Percentiles rank a stretch among this genome's conserved stretches.
These are phyloP conservation scores for Oophaga pumilio DNA, from an alignment of 2,113 vertebrate species.

Conservation along the genomic window DNA sequence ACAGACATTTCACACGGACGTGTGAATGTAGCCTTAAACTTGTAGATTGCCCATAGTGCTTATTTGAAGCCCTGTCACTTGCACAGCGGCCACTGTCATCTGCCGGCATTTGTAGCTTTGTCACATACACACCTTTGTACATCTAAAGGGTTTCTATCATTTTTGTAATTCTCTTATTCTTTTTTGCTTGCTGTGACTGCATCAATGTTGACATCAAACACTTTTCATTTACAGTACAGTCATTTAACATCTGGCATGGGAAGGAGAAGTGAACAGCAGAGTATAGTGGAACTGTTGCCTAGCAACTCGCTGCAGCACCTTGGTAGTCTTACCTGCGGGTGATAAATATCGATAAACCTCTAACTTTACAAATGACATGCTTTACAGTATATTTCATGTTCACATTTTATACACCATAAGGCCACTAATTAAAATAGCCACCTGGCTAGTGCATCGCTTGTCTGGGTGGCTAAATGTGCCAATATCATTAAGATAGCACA, in stretches of 20 bases:
- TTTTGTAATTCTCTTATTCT: conserved; percentile 42
- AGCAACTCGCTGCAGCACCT: conserved; percentile 34
- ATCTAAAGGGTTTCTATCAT: conserved; percentile 22
- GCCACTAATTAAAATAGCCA: not conserved
- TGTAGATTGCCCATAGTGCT: not conserved
- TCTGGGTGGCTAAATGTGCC: not conserved
- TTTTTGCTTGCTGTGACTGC: conserved; percentile 40
- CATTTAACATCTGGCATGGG: conserved; percentile 44
- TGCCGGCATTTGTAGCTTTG: not conserved
- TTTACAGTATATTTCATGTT: not conserved
- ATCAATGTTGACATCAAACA: conserved; percentile 43
- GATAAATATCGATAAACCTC: conserved; percentile 46
- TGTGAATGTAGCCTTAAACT: not conserved
- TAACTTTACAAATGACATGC: conserved; percentile 42
- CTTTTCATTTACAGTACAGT: conserved; percentile 51
- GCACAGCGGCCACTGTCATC: not conserved
- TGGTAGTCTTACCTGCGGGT: conserved; percentile 47
- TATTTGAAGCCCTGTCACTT: not conserved
- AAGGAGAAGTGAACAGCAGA: conserved; percentile 28
- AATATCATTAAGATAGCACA: not conserved
- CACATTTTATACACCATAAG: not conserved
- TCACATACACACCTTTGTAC: conserved; percentile 14
- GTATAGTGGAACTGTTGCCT: conserved; percentile 47
- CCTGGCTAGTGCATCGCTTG: not conserved
- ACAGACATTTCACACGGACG: too few species aligned